These are phyloP conservation scores for Pseudobourletiella spinata DNA, from an alignment of 1,140 invertebrate genomes.

Conservation along the genomic window DNA sequence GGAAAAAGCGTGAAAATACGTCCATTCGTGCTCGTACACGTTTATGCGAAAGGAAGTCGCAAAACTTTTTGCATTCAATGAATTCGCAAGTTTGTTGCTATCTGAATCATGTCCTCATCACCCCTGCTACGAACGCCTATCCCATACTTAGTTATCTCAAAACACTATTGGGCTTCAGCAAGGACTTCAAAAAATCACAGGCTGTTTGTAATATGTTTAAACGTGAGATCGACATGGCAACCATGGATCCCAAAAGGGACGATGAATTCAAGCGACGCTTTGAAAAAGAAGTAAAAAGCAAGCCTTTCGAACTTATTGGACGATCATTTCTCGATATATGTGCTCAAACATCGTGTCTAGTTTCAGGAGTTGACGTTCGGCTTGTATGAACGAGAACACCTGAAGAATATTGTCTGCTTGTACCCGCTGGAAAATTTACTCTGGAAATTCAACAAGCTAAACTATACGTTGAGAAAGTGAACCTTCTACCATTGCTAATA, in stretches of 20 bases:
- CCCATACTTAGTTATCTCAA: conserved; percentile 44
- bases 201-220: conserved; percentile 37
- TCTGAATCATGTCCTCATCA: conserved; percentile 44
- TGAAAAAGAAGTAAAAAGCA: conserved; percentile 30
- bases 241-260: conserved; percentile 19
- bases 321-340: conserved; percentile 26
- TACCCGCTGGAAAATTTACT: neutral
- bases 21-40: conserved; percentile 5
- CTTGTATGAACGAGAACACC: conserved; percentile 1
- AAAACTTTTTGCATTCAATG: conserved; percentile 43
- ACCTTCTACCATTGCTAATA: conserved; percentile 1
- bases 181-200: conserved; percentile 41
- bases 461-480: conserved; percentile 16
- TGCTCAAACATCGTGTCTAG: conserved; percentile 16
- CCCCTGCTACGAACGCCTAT: conserved; percentile 42
- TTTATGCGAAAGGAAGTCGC: conserved; percentile 38
- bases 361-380: conserved; percentile 28
- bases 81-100: conserved; percentile 42
- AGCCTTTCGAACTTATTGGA: conserved; percentile 35
- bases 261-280: conserved; percentile 36
- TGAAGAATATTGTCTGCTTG: conserved; percentile 13
- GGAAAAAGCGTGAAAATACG: neutral
- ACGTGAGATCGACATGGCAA: conserved; percentile 34
- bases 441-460: conserved; percentile 24
- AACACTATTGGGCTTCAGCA: conserved; percentile 41